Evolutionary conservation across 2,113 vertebrate species (phyloP).

Genomic region (Neoarius graeffei): DNA sequence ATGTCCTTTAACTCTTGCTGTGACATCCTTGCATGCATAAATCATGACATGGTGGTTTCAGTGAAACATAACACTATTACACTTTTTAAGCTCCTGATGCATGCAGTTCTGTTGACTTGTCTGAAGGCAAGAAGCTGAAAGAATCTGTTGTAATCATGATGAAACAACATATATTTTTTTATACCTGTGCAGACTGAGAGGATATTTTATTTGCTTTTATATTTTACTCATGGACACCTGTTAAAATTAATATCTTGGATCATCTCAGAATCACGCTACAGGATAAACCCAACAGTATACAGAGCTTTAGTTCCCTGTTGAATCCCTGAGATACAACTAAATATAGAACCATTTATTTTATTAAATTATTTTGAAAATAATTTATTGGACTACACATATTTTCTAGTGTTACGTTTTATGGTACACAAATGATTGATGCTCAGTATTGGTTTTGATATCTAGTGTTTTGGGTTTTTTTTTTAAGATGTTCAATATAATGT

Average conservation of each 20-base stretch:
- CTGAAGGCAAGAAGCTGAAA: conserved; percentile 9
- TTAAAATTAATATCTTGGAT: background rate
- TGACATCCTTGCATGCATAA: conserved; percentile 39
- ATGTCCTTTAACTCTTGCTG: conserved; percentile 4
- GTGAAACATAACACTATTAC: conserved; percentile 40
- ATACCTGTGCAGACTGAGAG: background rate
- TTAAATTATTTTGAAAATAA: background rate
- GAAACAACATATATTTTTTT: background rate
- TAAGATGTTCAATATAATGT: background rate
- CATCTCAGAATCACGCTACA: background rate
- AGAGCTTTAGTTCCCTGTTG: background rate
- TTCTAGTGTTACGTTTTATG: background rate
- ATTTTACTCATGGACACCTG: background rate
- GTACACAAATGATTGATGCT: background rate
- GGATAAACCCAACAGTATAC: background rate
- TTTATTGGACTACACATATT: background rate
- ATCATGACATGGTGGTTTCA: conserved; percentile 39
- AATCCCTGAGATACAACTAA: background rate
- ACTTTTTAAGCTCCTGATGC: conserved; percentile 10
- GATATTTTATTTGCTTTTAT: background rate
- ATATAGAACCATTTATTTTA: background rate
- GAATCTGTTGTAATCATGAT: conserved; percentile 14
- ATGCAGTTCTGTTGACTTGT: conserved; percentile 25
- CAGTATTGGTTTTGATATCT: background rate
- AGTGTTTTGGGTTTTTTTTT: no score